phyloP scores from a whole-genome alignment of 2,113 vertebrate species.

The Lasiurus cinereus region DNA sequence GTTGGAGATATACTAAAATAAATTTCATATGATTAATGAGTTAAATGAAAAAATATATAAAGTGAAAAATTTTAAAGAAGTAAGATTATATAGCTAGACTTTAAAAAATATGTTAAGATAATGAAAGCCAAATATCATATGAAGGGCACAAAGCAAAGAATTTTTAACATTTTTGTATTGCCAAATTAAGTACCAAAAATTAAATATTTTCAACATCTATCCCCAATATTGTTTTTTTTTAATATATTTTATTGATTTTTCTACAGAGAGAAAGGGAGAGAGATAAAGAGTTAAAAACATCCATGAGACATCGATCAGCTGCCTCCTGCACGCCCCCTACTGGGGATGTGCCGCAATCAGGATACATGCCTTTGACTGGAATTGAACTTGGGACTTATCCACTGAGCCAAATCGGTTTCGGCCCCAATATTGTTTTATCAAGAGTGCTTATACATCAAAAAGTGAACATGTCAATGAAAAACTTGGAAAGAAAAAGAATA shows the following conservation, averaged over 20 bases:
- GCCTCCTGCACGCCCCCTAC: no score
- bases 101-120: not conserved
- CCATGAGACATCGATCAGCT: no score
- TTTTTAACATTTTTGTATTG: not conserved
- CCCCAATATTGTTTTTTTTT: no score
- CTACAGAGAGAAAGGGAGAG: no score
- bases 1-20: not conserved
- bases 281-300: no score
- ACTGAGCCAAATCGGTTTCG: no score
- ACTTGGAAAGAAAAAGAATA: not conserved
- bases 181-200: not conserved
- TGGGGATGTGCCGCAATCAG: no score
- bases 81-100: not conserved
- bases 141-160: not conserved
- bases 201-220: not conserved
- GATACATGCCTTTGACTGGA: no score
- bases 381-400: no score
- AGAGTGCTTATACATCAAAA: not conserved
- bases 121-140: not conserved
- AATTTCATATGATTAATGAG: not conserved
- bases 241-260: no score
- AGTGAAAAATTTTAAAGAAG: not conserved
- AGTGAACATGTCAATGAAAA: not conserved
- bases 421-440: not conserved
- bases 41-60: not conserved